phyloP scores from a whole-genome alignment of 2,113 vertebrate species.

The Perca flavescens region DNA sequence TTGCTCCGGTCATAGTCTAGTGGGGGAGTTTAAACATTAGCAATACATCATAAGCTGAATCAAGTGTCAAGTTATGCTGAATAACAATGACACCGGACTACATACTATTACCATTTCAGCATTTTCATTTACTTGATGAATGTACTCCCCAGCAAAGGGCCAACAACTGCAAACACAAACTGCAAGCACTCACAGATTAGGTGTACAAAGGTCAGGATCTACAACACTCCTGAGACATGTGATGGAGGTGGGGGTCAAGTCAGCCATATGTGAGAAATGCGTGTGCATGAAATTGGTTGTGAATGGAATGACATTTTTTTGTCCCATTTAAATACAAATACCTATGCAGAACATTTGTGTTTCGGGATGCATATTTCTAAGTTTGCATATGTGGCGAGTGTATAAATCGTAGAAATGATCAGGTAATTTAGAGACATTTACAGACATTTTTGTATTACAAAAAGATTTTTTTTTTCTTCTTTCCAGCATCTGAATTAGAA shows the following conservation, averaged over 20 bases:
- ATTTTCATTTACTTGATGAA: slow-evolving; percentile 15
- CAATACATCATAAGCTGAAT: slow-evolving; percentile 30
- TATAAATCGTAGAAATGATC: not conserved
- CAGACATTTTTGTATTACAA: not conserved
- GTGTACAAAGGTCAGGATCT: slow-evolving; percentile 22
- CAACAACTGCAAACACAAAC: slow-evolving; percentile 7
- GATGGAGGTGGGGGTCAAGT: slow-evolving; percentile 1
- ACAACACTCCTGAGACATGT: slow-evolving; percentile 11
- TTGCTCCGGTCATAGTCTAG: not conserved
- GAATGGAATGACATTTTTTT: not conserved
- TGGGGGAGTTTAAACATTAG: slow-evolving; percentile 8
- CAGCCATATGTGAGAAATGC: not conserved
- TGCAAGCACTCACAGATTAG: slow-evolving; percentile 1
- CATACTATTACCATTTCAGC: slow-evolving; percentile 13
- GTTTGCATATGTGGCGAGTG: not conserved
- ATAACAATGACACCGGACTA: not conserved
- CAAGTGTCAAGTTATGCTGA: slow-evolving; percentile 22
- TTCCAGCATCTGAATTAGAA: not conserved
- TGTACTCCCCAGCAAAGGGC: not conserved
- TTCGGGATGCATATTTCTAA: not conserved
- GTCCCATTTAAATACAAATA: not conserved
- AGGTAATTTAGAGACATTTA: not conserved
- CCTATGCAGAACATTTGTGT: not conserved
- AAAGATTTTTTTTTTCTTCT: not conserved
- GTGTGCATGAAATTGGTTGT: slow-evolving; percentile 2